Percentiles rank a stretch among this genome's conserved stretches.
phyloP scores from a whole-genome alignment of 2,113 vertebrate species.

The Campylomormyrus tamandua region DNA sequence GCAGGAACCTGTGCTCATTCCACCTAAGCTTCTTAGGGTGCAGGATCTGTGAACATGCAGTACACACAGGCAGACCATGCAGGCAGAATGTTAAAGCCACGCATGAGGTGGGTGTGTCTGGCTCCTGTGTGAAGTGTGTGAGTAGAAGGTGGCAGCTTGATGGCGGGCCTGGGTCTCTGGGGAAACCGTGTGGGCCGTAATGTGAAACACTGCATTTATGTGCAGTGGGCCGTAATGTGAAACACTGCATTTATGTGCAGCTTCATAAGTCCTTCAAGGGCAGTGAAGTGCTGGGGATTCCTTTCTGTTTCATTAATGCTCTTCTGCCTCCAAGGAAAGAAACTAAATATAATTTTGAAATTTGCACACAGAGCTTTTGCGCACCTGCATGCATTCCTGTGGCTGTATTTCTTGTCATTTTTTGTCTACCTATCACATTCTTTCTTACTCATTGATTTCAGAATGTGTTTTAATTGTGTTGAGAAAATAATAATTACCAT shows the following conservation, averaged over 20 bases:
- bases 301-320: not conserved
- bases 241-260: not conserved
- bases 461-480: not conserved
- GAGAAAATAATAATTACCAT: not conserved
- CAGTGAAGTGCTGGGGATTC: not conserved
- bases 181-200: not conserved
- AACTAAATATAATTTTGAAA: not conserved
- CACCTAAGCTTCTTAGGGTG: not conserved
- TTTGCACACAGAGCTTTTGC: not conserved
- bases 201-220: too few relatives aligned
- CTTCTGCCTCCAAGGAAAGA: not conserved
- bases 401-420: not conserved
- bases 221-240: not conserved
- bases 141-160: not conserved
- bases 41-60: not conserved
- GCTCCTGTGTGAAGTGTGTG: not conserved
- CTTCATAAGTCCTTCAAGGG: not conserved
- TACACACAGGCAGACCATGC: not conserved
- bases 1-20: not conserved
- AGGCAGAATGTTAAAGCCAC: not conserved
- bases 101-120: not conserved
- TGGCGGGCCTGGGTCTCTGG: not conserved
- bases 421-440: not conserved
- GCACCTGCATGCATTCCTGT: not conserved
- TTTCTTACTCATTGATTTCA: not conserved